phyloP scores from a whole-genome alignment of 2,888 invertebrate genomes.

The Drosophila setosimentum region DNA sequence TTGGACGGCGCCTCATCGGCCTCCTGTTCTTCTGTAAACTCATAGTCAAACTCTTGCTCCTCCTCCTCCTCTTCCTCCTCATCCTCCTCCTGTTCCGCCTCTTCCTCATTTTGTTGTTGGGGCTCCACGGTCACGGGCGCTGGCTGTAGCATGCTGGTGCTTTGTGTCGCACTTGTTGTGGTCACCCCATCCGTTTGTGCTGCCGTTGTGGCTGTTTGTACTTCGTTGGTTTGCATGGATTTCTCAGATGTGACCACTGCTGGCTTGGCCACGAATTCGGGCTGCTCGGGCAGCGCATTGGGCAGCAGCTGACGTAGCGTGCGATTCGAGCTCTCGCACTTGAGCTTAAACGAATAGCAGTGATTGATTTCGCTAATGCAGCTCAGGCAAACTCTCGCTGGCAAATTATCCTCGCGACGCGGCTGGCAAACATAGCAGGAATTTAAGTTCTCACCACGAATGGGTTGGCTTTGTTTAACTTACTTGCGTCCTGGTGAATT shows the following conservation, averaged over 20 bases:
- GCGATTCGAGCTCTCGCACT: slow-evolving; percentile 83
- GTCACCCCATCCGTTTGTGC: slow-evolving; percentile 58
- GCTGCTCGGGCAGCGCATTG: slow-evolving; percentile 68
- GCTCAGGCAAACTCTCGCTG: slow-evolving; percentile 82
- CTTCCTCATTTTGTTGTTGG: slow-evolving; percentile 10
- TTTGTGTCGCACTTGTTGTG: slow-evolving; percentile 31
- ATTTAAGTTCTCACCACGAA: neutral
- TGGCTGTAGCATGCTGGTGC: slow-evolving; percentile 18
- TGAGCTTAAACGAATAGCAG: slow-evolving; percentile 84
- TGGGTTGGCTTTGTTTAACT: neutral
- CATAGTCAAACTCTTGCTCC: slow-evolving; percentile 56
- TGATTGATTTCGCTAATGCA: slow-evolving; percentile 85
- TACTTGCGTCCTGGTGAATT: slow-evolving; percentile 77
- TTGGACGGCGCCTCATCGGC: slow-evolving; percentile 34
- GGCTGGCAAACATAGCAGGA: slow-evolving; percentile 64
- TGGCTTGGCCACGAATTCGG: slow-evolving; percentile 16
- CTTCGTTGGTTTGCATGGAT: slow-evolving; percentile 43
- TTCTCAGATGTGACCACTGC: slow-evolving; percentile 40
- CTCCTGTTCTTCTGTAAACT: slow-evolving; percentile 57
- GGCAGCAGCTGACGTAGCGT: slow-evolving; percentile 82
- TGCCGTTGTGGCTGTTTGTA: slow-evolving; percentile 29
- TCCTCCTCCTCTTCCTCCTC: slow-evolving; percentile 31
- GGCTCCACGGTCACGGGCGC: neutral
- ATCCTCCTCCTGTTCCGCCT: slow-evolving; percentile 14
- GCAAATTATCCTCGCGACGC: slow-evolving; percentile 82